Base-by-base conservation (phyloP, 2,113 vertebrate genomes). In the Saimiri boliviensis region DNA sequence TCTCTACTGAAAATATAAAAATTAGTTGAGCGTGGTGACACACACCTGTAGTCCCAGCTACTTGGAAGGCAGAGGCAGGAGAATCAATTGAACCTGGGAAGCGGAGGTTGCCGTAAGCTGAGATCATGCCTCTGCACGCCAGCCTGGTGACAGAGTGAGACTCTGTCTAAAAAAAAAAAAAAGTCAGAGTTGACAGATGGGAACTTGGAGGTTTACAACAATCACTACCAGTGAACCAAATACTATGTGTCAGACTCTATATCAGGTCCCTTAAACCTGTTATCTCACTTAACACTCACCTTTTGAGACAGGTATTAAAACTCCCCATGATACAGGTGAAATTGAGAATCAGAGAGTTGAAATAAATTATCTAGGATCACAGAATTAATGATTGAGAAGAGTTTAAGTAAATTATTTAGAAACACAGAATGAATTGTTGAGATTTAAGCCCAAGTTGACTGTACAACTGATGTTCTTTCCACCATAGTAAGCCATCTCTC, bases 391-490 rank as follows among this genome's bases (percentile, higher is more conserved):
- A 13, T 42, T 16, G n/a, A 91, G 42, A 86, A 42, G 49, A 56
- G n/a, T 60, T 97, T 56, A 37, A 94, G 68, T 76, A 37, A 74
- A 85, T 94, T 56, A 27, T 47, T 73, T 40, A 27, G 40, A 14
- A 8, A 14, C 3, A 13, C 14, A 49, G n/a, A 92, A 25, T 37
- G 56, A 63, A 81, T 40, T 32, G 17, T 40, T 3, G 9, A 84
- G 23, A 89, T 49, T 76, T 54, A 77, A 91, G 54, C 13, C 12
- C 52, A 40, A 37, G 74, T 37, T 66, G 35, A 6, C 37, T 58
- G n/a, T 77, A 52, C 89, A 85, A 85, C 9, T 0, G 10, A 54
- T 76, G 14, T 37, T 83, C 66, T 88, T 73, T 77, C 49, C 25
- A 16, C 23, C 0, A 10, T 8, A 4, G 54, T 32, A 40, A 80